Base-by-base conservation (phyloP, 2,888 invertebrate genomes). In the Polia nebulosa region DNA sequence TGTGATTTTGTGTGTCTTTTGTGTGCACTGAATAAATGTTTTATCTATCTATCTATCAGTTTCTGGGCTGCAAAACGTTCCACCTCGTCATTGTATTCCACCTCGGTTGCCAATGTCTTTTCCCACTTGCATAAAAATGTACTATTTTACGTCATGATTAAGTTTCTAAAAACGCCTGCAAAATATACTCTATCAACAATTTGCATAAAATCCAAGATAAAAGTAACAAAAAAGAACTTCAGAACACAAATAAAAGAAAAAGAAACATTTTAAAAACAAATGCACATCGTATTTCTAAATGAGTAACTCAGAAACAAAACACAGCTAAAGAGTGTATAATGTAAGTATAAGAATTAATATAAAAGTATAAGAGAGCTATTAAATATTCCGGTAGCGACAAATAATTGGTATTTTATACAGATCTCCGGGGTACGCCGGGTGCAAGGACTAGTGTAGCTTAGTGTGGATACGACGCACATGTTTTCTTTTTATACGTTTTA, bases 401-500 rank as follows among this genome's bases (percentile, higher is more conserved):
- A 88, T 91, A 92, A 93, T 93, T 92, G 89, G 87, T 91, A 92
- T 93, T 92, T 93, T 93, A 92, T 92, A 90, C 92, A 87, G 90
- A 87, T 86, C 73, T 69, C 78, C 59, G 74, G 65, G 36, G 52
- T 20, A 67, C 65, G 76, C 70, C 62, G 76, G 69, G 73, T 75
- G 74, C 39, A 59, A 56, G 65, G 20, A 49, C 36, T 53, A n/a
- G 58, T 61, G 0, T 0, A 61, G 70, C 1, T 29, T 76, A 63
- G 8, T 29, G 29, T 72, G 82, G 83, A 84, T 72, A 72, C 7
- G 74, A 62, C 67, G 5, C 5, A 11, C 6, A 13, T 45, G 1
- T 20, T 51, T 13, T 29, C 6, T 51, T 32, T 32, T n/a, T 0
- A 11, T 4, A n/a, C 0, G 2, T 22, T 6, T 22, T 22, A 2